Base-by-base conservation (phyloP, 2,113 vertebrate genomes). In the Calcarius ornatus region DNA sequence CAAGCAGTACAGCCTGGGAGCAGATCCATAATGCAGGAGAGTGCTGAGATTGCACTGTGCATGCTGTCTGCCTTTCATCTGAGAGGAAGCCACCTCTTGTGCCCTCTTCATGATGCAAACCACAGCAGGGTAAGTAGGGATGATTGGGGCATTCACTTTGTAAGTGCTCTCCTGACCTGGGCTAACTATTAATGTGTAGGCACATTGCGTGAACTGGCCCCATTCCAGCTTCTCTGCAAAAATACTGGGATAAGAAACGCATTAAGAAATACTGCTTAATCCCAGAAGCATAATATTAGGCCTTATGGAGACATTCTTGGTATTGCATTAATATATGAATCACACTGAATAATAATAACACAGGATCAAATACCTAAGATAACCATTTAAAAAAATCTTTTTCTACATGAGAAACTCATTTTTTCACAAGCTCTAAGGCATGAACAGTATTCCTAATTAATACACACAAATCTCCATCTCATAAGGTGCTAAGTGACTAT, bases 301-400 rank as follows among this genome's bases (percentile, higher is more conserved):
- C 35, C 61, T 91, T 57, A 75, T 31, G 31, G 48, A 90, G 66
- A 61, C 68, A 73, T 35, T 79, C 24, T 56, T 43, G 17, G 54
- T 53, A 27, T 42, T n/a, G 53, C 38, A 82, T 92, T 89, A 92
- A 79, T 87, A 80, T 8, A 30, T 93, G 90, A 95, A 90, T 94
- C 92, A 93, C 66, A 59, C 33, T 91, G 89, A 87, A 80, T 65
- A 82, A 86, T 69, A 82, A 69, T 53, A 92, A 31, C 65, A 83
- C n/a, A 42, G 27, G 35, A 92, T 76, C 42, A 79, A 94, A 77
- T 40, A 87, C 57, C 54, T 65, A 50, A 84, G 33, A 40, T 13
- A 63, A 51, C 24, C 1, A 1, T 42, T 71, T 38, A 10, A 5
- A 6, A n/a, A 57, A 11, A 8, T 6, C 1, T 42, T 80, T 61